Conservation (phyloP, 2,888 invertebrate species). For the Elgonia sp. region DNA sequence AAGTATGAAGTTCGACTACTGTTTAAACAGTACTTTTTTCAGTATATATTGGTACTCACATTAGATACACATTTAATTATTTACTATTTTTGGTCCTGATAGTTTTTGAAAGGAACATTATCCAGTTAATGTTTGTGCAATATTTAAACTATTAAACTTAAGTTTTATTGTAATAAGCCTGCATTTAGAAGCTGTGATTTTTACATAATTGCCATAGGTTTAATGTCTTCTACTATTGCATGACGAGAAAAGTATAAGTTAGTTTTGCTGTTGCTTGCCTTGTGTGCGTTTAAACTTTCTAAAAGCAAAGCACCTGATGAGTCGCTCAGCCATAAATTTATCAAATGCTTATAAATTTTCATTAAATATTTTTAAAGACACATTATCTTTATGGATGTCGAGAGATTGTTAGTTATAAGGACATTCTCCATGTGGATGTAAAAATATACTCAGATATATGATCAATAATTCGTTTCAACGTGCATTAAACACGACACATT, state of each 20-base stretch:
- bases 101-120: constrained; percentile 9
- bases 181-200: constrained; percentile 53
- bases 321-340: constrained; percentile 40
- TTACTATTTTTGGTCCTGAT: constrained; percentile 42
- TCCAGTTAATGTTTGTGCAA: constrained; percentile 16
- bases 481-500: not conserved
- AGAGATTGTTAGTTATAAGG: not conserved
- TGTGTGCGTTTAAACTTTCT: constrained; percentile 52
- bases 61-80: constrained; percentile 31
- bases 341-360: constrained; percentile 15
- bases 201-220: constrained; percentile 59
- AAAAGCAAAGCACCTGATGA: constrained; percentile 44
- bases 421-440: not conserved
- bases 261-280: constrained; percentile 31
- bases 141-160: constrained; percentile 44
- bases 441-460: not conserved
- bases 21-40: too few species aligned
- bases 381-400: not conserved
- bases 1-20: too few species aligned
- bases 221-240: constrained; percentile 55
- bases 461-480: not conserved
- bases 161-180: constrained; percentile 43
- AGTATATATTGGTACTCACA: too few species aligned
- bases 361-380: constrained; percentile 10
- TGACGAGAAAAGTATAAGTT: constrained; percentile 62